Conservation (phyloP, 2,797 vertebrate genomes). For the Pagetopsis macropterus region DNA sequence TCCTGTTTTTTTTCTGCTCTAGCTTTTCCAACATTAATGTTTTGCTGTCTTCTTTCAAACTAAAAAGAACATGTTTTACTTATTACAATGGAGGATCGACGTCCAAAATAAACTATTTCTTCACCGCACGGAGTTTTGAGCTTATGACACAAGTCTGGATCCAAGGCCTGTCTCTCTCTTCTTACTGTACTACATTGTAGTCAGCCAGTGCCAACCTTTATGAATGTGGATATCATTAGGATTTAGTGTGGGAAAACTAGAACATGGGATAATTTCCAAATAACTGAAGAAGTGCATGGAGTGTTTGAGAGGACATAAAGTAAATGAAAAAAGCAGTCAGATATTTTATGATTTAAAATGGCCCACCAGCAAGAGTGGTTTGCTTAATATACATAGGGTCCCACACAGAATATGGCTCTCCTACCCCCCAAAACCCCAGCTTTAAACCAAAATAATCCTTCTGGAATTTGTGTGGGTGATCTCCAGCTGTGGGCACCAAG, state of each 20-base stretch:
- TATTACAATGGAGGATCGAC: constrained; percentile 1
- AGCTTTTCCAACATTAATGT: constrained; percentile 29
- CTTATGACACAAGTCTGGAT: constrained; percentile 4
- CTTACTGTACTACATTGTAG: neutral
- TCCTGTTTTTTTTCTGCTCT: constrained; percentile 28
- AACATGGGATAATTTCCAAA: constrained; percentile 14
- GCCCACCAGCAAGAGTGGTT: constrained; percentile 32
- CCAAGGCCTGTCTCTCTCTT: neutral
- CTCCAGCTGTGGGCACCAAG: constrained; percentile 39
- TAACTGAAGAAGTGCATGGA: neutral
- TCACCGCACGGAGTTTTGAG: neutral
- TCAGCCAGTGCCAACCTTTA: constrained; percentile 10
- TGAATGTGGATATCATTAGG: neutral
- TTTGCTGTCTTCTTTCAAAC: constrained; percentile 14
- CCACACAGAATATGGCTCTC: constrained; percentile 7
- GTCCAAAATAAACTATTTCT: constrained; percentile 40
- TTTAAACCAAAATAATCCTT: constrained; percentile 37
- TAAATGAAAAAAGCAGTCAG: constrained; percentile 19
- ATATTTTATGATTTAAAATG: constrained; percentile 41
- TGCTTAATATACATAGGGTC: constrained; percentile 14
- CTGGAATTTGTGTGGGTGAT: constrained; percentile 31
- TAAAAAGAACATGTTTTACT: constrained; percentile 24
- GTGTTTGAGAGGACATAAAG: neutral
- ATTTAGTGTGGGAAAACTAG: constrained; percentile 36
- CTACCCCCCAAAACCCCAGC: neutral